A percentile compares a stretch with the other conserved stretches of the same genome.
Evolutionary conservation across 2,888 invertebrate species (phyloP).

Genomic region (Cactoblastis cactorum): DNA sequence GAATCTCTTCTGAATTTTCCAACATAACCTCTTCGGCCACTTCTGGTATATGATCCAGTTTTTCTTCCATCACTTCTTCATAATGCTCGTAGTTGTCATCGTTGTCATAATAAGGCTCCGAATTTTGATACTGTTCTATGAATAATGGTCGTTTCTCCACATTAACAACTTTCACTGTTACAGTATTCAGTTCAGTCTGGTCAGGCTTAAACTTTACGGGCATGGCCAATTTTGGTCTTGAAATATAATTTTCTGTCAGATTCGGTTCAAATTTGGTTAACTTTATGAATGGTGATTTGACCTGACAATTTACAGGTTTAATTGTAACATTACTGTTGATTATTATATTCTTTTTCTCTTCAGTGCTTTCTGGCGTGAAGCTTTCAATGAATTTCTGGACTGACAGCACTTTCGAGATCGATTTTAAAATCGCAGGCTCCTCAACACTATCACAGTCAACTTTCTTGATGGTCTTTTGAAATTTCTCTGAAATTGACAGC

Average conservation of each 20-base stretch:
- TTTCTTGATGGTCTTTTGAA: conserved; percentile 46
- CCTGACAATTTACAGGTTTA: conserved; percentile 22
- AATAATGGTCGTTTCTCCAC: not conserved
- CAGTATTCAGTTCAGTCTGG: conserved; percentile 25
- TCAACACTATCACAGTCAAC: conserved; percentile 23
- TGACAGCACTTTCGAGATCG: conserved; percentile 36
- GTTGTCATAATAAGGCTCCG: conserved; percentile 18
- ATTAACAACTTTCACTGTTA: conserved; percentile 38
- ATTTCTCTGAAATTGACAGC: conserved; percentile 27
- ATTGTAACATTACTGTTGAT: conserved; percentile 30
- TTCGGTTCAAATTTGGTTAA: conserved; percentile 40
- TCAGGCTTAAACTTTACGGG: conserved; percentile 44
- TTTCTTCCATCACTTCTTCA: conserved; percentile 25
- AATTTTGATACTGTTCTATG: not conserved
- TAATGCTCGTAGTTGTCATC: conserved; percentile 24
- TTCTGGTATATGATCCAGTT: conserved; percentile 43
- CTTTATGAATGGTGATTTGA: conserved; percentile 36
- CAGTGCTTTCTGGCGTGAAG: conserved; percentile 44
- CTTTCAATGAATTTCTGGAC: conserved; percentile 62
- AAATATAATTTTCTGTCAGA: not conserved
- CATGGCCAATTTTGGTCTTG: conserved; percentile 33
- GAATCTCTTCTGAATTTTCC: conserved; percentile 38
- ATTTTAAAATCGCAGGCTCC: conserved; percentile 34
- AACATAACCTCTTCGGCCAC: conserved; percentile 60
- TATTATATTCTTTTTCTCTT: conserved; percentile 23